Percentiles rank a stretch among this genome's conserved stretches.
These are phyloP conservation scores for Festucalex cinctus DNA, from an alignment of 2,113 vertebrate genomes.

Conservation along the genomic window DNA sequence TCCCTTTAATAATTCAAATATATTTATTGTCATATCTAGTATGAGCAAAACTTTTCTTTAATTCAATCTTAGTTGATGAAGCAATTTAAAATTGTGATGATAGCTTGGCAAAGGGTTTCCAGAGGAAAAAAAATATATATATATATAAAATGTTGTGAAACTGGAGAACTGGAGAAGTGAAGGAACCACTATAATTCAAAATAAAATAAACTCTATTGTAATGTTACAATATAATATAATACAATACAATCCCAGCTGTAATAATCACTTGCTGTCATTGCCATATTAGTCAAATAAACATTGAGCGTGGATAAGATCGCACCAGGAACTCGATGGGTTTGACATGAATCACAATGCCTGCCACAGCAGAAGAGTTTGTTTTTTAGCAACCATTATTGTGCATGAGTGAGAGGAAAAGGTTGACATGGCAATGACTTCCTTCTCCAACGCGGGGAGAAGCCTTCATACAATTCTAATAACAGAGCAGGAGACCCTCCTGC, in stretches of 20 bases:
- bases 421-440: slow-evolving; percentile 39
- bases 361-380: slow-evolving; percentile 30
- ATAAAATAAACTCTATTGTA: not conserved
- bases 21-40: too few species aligned
- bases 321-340: not conserved
- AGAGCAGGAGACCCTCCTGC: slow-evolving; percentile 23
- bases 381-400: slow-evolving; percentile 38
- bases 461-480: slow-evolving; percentile 25
- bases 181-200: not conserved
- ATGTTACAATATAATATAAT: too few species aligned
- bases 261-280: not conserved
- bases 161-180: too few species aligned
- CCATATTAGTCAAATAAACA: not conserved
- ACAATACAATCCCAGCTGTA: not conserved
- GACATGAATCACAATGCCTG: slow-evolving; percentile 5
- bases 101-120: too few species aligned
- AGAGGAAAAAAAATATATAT: too few species aligned
- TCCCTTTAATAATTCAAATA: too few species aligned
- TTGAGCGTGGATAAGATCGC: not conserved
- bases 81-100: too few species aligned
- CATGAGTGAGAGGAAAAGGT: slow-evolving; percentile 42
- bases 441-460: slow-evolving; percentile 29
- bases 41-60: too few species aligned
- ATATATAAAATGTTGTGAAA: too few species aligned
- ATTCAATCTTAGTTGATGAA: too few species aligned